phyloP scores from a whole-genome alignment of 2,797 vertebrate genomes.

The Naso thynnoides region DNA sequence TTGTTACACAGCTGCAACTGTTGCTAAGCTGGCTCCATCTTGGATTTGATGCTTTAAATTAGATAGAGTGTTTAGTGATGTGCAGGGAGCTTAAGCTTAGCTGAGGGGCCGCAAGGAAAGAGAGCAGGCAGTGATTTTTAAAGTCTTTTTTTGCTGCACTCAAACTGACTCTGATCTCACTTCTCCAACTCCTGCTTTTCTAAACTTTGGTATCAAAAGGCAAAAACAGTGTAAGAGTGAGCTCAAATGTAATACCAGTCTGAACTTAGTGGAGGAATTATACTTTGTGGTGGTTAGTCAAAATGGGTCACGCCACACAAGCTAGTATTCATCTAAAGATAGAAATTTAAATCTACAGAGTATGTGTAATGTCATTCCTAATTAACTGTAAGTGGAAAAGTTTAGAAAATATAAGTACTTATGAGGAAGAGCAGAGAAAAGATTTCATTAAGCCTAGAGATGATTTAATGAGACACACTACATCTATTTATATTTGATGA shows the following conservation, averaged over 20 bases:
- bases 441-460: neutral
- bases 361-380: neutral
- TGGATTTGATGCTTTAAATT: slow-evolving; percentile 58
- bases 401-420: neutral
- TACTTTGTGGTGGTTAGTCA: neutral
- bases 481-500: neutral
- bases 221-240: neutral
- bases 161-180: slow-evolving; percentile 17
- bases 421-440: neutral
- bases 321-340: too few relatives aligned
- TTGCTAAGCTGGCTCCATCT: slow-evolving; percentile 40
- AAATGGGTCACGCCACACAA: neutral
- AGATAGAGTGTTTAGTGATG: slow-evolving; percentile 59
- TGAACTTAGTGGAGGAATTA: neutral
- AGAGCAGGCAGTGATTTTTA: slow-evolving; percentile 17
- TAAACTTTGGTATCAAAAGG: slow-evolving; percentile 7
- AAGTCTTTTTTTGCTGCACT: slow-evolving; percentile 21
- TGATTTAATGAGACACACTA: neutral
- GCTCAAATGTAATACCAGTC: neutral
- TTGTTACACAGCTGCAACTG: slow-evolving; percentile 44
- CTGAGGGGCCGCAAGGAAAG: slow-evolving; percentile 25
- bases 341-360: neutral
- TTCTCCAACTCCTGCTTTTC: slow-evolving; percentile 10
- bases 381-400: neutral
- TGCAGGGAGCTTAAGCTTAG: slow-evolving; percentile 50